Evolutionary conservation across 2,113 vertebrate genomes (phyloP), one percentile per base, ranked within the genome.

Genomic region (Macaca nemestrina): DNA sequence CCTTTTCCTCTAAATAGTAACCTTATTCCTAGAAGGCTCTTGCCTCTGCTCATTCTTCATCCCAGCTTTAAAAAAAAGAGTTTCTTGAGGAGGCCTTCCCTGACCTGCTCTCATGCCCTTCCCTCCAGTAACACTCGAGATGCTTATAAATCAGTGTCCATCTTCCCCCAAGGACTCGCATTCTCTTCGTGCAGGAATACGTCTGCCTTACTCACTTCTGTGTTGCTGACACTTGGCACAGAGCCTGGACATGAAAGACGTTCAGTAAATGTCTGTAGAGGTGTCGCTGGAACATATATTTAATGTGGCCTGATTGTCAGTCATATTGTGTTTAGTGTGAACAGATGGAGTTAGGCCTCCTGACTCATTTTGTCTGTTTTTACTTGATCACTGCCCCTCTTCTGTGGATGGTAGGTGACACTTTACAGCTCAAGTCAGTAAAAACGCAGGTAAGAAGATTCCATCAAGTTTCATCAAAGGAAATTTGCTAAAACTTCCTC

Each of bases 371-470:
- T 93, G 25, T 38, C 45, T 75, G 3, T 38, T 97, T 81, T 73
- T 93, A 94, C 94, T 97, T 96, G 91, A 95, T 68, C 68, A 95
- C 32, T 83, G 93, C 87, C n/a, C n/a, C 97, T 13, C 80, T 96
- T 97, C 87, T 82, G 80, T 97, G 90, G 95, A 93, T 96, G 92
- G 96, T 85, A 84, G 57, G 70, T 72, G 6, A 4, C 5, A 79
- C 96, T 94, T 67, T 98, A 96, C 59, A 98, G 95, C 96, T 97
- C 97, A 98, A 95, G 59, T 72, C 73, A 89, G 52, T 92, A 95
- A 98, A 98, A 98, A 97, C 97, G 97, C 97, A 98, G 95, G 98
- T 98, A 96, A 99, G 95, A 97, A 90, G 86, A 97, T 97, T 97
- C 95, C 96, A 98, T 98, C 96, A 96, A 98, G 97, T 98, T 98